Percentiles rank a stretch among this genome's conserved stretches.
Evolutionary conservation across 2,113 vertebrate species (phyloP).

Genomic region (Oophaga pumilio): DNA sequence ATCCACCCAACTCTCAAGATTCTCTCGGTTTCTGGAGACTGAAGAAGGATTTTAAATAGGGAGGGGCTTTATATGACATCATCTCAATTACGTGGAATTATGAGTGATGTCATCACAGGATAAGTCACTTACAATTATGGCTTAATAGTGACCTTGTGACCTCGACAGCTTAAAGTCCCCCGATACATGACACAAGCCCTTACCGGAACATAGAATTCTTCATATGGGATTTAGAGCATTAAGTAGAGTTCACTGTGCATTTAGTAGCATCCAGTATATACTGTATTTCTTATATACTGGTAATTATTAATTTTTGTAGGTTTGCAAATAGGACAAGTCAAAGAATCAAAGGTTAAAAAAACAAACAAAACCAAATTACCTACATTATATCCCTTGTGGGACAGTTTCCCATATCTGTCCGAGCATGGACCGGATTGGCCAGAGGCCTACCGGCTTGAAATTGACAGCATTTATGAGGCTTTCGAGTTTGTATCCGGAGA

Average conservation of each 20-base stretch:
- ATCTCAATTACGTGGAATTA: constrained; percentile 16
- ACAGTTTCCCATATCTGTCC: no score
- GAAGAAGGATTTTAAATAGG: not conserved
- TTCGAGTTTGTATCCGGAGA: no score
- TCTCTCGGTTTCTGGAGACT: not conserved
- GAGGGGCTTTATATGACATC: constrained; percentile 36
- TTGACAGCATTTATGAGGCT: no score
- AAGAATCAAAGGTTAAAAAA: not conserved
- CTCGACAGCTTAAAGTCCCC: not conserved
- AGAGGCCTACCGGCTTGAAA: no score
- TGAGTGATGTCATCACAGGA: not conserved
- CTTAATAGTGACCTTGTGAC: not conserved
- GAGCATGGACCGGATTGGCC: no score
- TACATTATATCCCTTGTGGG: no score
- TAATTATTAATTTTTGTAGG: not conserved
- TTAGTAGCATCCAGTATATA: not conserved
- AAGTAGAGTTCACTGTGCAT: not conserved
- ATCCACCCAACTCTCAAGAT: constrained; percentile 34
- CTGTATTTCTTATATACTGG: not conserved
- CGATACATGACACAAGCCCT: not conserved
- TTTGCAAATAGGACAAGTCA: not conserved
- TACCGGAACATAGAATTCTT: not conserved
- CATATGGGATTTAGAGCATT: not conserved
- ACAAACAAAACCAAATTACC: no score
- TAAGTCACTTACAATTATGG: constrained; percentile 24